Evolutionary conservation across 1,140 invertebrate genomes (phyloP).

Genomic region (Monomorium pharaonis): DNA sequence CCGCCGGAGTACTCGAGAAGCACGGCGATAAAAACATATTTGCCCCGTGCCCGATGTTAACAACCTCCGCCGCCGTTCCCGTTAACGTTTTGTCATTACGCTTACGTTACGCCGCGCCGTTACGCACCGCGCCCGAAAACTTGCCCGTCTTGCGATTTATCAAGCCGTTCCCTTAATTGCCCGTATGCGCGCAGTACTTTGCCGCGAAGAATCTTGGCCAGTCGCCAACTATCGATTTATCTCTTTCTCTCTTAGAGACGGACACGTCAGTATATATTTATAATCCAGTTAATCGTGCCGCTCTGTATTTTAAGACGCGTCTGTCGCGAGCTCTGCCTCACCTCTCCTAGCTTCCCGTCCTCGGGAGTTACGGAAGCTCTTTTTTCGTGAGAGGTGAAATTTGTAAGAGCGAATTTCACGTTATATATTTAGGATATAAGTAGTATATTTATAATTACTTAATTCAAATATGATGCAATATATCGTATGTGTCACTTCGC

Average conservation of each 20-base stretch:
- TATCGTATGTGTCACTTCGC: not conserved
- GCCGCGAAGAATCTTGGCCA: constrained; percentile 59
- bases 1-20: constrained; percentile 18
- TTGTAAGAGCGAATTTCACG: too few species aligned
- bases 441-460: not conserved
- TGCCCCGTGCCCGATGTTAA: constrained; percentile 69
- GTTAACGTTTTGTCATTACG: constrained; percentile 70
- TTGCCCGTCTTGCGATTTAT: constrained; percentile 44
- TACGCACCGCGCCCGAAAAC: constrained; percentile 2
- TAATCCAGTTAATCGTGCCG: constrained; percentile 49
- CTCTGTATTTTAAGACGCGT: constrained; percentile 50
- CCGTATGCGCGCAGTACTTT: constrained; percentile 19
- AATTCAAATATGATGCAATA: not conserved
- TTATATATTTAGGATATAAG: too few species aligned
- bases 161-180: constrained; percentile 59
- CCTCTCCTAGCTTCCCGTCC: not conserved
- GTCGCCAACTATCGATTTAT: constrained; percentile 52
- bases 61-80: constrained; percentile 55
- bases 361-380: not conserved
- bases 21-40: constrained; percentile 77
- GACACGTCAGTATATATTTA: constrained; percentile 53
- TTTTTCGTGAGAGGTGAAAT: not conserved
- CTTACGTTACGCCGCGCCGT: not conserved
- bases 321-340: not conserved
- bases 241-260: not conserved